These are phyloP conservation scores for Melospiza melodia DNA, from an alignment of 2,113 vertebrate genomes.

Conservation along the genomic window DNA sequence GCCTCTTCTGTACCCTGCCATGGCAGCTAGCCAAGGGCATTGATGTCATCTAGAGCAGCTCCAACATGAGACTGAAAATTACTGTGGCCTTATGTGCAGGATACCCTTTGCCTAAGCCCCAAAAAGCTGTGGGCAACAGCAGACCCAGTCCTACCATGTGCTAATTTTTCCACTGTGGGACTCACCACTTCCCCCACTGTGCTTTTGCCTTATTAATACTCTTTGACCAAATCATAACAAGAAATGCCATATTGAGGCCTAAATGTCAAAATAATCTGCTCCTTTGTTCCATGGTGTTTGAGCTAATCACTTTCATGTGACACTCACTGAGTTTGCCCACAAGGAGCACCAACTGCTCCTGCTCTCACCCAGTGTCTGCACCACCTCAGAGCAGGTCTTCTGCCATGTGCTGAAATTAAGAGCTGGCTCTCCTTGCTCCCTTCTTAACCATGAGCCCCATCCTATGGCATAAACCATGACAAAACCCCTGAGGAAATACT, in stretches of 20 bases:
- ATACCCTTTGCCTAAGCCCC: not conserved
- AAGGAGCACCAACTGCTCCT: not conserved
- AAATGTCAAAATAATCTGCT: not conserved
- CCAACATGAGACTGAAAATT: not conserved
- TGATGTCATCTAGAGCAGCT: not conserved
- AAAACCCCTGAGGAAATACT: not conserved
- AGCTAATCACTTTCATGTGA: not conserved
- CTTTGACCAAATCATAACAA: not conserved
- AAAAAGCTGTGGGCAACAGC: not conserved
- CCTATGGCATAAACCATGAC: not conserved
- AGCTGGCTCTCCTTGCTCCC: not conserved
- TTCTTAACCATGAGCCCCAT: not conserved
- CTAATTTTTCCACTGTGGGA: not conserved
- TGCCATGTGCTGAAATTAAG: not conserved
- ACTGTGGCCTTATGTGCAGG: not conserved
- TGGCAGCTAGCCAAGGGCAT: not conserved
- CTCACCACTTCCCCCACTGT: too few relatives aligned
- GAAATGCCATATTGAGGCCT: not conserved
- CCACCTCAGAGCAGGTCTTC: fast-evolving
- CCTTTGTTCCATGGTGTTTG: not conserved
- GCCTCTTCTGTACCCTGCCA: not conserved
- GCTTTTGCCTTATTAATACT: not conserved
- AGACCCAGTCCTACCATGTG: not conserved
- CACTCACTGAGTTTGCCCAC: not conserved
- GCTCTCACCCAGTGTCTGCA: too few relatives aligned